Evolutionary conservation across 1,140 invertebrate species (phyloP).

Genomic region (Chironomus tepperi): DNA sequence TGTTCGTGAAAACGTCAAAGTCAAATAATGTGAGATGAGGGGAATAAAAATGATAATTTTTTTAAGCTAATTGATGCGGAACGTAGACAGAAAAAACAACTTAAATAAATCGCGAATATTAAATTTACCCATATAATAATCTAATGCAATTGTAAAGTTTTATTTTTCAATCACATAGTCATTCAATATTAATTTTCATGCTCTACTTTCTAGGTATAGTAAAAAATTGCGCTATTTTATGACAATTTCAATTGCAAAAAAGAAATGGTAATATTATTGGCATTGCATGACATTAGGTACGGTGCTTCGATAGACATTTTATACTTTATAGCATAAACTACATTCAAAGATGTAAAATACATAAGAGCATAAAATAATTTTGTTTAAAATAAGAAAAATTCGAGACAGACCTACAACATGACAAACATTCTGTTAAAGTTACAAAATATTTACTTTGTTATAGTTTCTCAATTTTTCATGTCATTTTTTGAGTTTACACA

Average conservation of each 20-base stretch:
- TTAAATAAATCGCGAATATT: not conserved
- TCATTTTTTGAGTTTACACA: no score
- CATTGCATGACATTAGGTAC: no score
- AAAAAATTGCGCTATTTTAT: not conserved
- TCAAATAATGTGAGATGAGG: not conserved
- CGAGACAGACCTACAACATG: no score
- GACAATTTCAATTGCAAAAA: not conserved
- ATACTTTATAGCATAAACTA: no score
- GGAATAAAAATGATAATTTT: conserved; percentile 18
- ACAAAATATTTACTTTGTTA: no score
- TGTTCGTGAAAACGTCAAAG: no score
- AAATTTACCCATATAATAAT: not conserved
- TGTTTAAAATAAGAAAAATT: no score
- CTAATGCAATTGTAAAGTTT: not conserved
- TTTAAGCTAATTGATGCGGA: conserved; percentile 1
- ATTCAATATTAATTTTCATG: not conserved
- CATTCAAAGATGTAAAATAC: no score
- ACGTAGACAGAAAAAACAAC: not conserved
- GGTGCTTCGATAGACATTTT: no score
- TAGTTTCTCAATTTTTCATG: no score
- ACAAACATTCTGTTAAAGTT: no score
- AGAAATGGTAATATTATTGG: not conserved
- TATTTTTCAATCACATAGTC: not conserved
- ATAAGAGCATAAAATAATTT: no score
- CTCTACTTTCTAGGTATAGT: not conserved